Conservation (phyloP, 1,140 invertebrate species). For the Lasaia peninsularis region DNA sequence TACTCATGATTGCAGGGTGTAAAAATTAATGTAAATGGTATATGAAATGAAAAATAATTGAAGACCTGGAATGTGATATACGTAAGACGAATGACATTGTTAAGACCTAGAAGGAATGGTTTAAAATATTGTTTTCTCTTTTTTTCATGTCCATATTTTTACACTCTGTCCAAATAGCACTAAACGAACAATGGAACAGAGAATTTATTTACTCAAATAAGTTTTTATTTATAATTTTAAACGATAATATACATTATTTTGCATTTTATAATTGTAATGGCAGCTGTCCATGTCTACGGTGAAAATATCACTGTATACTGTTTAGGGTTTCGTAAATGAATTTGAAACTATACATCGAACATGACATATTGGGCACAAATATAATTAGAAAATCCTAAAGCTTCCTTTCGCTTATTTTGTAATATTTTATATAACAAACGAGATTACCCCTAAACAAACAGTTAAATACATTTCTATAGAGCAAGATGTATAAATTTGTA, state of each 20-base stretch:
- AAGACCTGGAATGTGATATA: neutral
- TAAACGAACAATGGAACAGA: constrained; percentile 75
- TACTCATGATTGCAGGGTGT: constrained; percentile 71
- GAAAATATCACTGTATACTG: constrained; percentile 44
- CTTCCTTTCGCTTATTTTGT: constrained; percentile 59
- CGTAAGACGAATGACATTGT: neutral
- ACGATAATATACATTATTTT: constrained; percentile 72
- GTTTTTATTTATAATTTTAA: constrained; percentile 68
- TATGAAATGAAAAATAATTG: constrained; percentile 6
- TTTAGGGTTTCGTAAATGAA: constrained; percentile 67
- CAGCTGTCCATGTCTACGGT: constrained; percentile 67
- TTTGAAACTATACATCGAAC: constrained; percentile 73
- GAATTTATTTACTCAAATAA: constrained; percentile 77
- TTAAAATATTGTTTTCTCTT: constrained; percentile 19
- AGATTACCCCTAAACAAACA: constrained; percentile 45
- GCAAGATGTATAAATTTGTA: constrained; percentile 52
- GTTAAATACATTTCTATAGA: constrained; percentile 43
- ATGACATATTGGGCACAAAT: constrained; percentile 75
- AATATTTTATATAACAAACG: constrained; percentile 41
- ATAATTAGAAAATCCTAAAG: constrained; percentile 57
- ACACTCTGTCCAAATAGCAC: constrained; percentile 66
- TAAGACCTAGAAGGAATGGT: neutral
- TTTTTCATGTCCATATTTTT: constrained; percentile 52
- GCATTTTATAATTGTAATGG: constrained; percentile 73
- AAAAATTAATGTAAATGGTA: constrained; percentile 53